Base-by-base conservation (phyloP, 2,113 vertebrate species). In the Triplophysa dalaica region DNA sequence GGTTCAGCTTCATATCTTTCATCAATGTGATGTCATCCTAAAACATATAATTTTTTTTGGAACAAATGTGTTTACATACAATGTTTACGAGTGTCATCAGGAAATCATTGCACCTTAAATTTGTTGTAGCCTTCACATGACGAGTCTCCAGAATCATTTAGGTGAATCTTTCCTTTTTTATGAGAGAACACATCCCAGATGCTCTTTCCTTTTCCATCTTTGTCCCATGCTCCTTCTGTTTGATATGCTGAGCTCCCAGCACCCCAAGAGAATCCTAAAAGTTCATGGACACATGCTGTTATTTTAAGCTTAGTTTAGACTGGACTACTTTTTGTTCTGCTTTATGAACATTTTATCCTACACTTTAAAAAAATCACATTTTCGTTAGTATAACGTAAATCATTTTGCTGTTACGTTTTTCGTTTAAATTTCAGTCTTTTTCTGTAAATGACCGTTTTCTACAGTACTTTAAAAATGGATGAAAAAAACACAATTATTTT, bases 161-260 rank as follows among this genome's bases (percentile, higher is more conserved):
- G 84, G 0, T 89, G 65, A 60, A 93, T 93, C 54, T 89, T 94
- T 9, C 94, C 94, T 58, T 88, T 92, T 7, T 85, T 87, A 84
- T 94, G 95, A 0, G 94, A 91, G 38, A 98, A 97, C 16, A 63
- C 72, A 2, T 97, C 95, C 95, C 96, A 97, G 86, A 97, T 96
- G 84, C 95, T 97, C 11, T 90, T 88, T 6, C 95, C 96, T 90
- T 97, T 97, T 7, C 95, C 94, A 1, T 96, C 95, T 17, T 88
- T 84, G 85, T 97, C 93, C 96, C 96, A 97, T 3, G 95, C 94
- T 1, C 96, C 96, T 84, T 98, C 95, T 0, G 94, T 96, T 90
- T 96, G 96, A 85, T 95, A 97, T 8, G 96, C 95, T 0, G 96
- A 97, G 26, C 94, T 95, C 68, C 95, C 96, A 6, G 91, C 93